Conservation (phyloP, 2,888 invertebrate genomes). For the Euclidia mi region DNA sequence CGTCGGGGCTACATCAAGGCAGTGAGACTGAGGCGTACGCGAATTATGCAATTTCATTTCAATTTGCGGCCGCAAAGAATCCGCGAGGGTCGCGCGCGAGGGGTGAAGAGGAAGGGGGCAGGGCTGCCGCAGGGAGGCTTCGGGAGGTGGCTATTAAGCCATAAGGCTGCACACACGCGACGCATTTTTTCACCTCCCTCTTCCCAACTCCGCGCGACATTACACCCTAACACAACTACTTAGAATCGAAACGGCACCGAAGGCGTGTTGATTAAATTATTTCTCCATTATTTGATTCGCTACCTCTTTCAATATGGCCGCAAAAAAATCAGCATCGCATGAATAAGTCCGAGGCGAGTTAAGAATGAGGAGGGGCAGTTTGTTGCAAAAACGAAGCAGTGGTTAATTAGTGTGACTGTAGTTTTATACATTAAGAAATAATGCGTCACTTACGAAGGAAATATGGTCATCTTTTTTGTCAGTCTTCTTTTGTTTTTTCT, state of each 20-base stretch:
- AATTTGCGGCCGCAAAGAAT: constrained; percentile 78
- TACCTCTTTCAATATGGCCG: constrained; percentile 89
- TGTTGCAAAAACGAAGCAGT: not conserved
- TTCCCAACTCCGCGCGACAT: constrained; percentile 57
- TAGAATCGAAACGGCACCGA: constrained; percentile 64
- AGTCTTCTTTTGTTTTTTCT: too few species aligned
- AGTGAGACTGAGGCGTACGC: constrained; percentile 55
- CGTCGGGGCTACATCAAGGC: constrained; percentile 49
- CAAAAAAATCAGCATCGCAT: constrained; percentile 65
- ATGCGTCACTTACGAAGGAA: too few species aligned
- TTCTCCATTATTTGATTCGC: constrained; percentile 88
- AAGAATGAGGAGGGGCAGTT: not conserved
- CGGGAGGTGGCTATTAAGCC: constrained; percentile 69
- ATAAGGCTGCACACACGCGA: constrained; percentile 78
- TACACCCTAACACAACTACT: constrained; percentile 68
- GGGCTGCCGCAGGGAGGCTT: constrained; percentile 34
- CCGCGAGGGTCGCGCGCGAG: constrained; percentile 36
- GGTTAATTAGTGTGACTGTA: too few species aligned
- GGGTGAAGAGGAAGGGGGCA: constrained; percentile 5
- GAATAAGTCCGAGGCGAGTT: constrained; percentile 34
- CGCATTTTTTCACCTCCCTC: constrained; percentile 82
- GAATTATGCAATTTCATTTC: constrained; percentile 88
- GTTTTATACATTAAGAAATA: too few species aligned
- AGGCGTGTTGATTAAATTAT: constrained; percentile 82
- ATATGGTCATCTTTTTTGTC: too few species aligned